Base-by-base conservation (phyloP, 2,113 vertebrate genomes). In the Sinocyclocheilus grahami region DNA sequence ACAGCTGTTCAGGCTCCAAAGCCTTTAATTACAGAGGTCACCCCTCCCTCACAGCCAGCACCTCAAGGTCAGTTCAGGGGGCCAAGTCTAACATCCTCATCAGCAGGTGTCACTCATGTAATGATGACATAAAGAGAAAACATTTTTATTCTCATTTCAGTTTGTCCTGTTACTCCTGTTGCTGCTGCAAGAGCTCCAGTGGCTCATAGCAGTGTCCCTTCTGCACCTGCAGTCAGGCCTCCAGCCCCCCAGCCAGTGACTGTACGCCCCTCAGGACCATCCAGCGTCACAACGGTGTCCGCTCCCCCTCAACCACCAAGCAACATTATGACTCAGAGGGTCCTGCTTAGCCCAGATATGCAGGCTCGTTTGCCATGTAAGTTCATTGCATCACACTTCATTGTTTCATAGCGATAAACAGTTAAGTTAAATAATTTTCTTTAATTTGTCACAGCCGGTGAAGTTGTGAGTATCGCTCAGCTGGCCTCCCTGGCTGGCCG, bases 381-480 rank as follows among this genome's bases (percentile, higher is more conserved):
- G 96, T 76, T 22, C 93, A 18, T 9, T 27, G 42, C 8, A 46
- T 9, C 20, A 5, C 27, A 33, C 20, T 74, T 42, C 18, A 42
- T 72, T 42, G 71, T 80, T 63, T 62, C 20, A 13, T 37, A 20
- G 11, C 4, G 4, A 20, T 14, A 62, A 62, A 22, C 33, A 39
- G 1, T 79, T 60, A 22, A 51, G 51, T 53, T 78, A 37, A 74
- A 3, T 1, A 1, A 12, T 11, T 76, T 55, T 33, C 48, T 6
- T 89, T 27, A 90, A 53, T 88, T 24, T 90, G 27, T 78, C 60
- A 39, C 83, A 98, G 97, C 97, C 39, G 97, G 97, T 0, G 97
- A 98, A 95, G 97, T 98, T 22, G 96, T 98, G 86, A 98, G 96
- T 91, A 97, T 98, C 0, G 96, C 96, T n/a, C 97, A 98, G 90